Evolutionary conservation across 2,888 invertebrate genomes (phyloP).

Genomic region (Isoperla grammatica): DNA sequence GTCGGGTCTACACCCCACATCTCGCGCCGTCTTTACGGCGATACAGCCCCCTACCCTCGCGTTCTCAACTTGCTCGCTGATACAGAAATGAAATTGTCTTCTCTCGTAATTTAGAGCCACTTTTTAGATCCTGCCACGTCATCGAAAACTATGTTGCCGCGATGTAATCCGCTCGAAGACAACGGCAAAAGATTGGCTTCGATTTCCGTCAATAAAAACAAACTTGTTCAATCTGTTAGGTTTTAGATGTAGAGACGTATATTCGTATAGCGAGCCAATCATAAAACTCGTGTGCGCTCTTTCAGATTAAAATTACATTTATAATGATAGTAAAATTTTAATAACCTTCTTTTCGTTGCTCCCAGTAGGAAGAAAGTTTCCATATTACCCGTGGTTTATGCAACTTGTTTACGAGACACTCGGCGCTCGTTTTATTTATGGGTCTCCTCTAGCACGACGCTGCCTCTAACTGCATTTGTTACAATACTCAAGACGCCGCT

Average conservation of each 20-base stretch:
- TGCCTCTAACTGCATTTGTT: no score
- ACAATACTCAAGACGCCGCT: no score
- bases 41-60: background rate
- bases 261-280: background rate
- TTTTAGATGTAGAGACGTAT: background rate
- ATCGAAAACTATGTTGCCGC: conserved; percentile 14
- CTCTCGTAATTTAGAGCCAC: conserved; percentile 15
- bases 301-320: conserved; percentile 15
- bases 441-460: no score
- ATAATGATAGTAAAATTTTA: conserved; percentile 17
- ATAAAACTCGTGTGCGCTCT: conserved; percentile 11
- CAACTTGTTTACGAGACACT: conserved; percentile 14
- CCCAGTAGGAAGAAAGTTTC: conserved; percentile 10
- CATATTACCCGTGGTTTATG: background rate
- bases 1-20: no score
- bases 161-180: conserved; percentile 12
- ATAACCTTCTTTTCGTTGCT: conserved; percentile 11
- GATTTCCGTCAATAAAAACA: conserved; percentile 1
- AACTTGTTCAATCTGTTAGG: conserved; percentile 16
- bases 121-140: conserved; percentile 14
- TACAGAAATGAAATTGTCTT: background rate
- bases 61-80: background rate
- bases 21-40: no score
- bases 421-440: no score
- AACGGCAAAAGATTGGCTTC: conserved; percentile 3